Evolutionary conservation across 2,888 invertebrate species (phyloP).

Genomic region (Drosophila algonquin): DNA sequence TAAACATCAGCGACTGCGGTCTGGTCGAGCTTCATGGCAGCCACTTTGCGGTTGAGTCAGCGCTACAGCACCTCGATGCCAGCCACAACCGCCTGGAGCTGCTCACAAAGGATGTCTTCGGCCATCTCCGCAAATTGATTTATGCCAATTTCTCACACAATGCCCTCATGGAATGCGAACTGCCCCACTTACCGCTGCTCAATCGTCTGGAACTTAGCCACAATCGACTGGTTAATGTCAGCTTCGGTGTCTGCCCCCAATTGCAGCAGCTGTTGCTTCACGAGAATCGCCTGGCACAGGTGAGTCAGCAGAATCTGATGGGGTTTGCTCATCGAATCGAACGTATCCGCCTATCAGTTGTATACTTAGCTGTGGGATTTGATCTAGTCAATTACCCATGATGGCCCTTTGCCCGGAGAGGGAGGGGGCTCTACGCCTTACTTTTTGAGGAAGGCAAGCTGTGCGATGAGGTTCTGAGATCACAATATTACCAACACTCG

Average conservation of each 20-base stretch:
- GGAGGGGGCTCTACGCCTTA: no score
- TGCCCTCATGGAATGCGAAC: constrained; percentile 57
- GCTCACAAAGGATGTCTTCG: constrained; percentile 60
- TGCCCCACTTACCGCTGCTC: constrained; percentile 61
- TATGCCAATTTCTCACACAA: constrained; percentile 80
- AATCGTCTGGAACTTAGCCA: constrained; percentile 70
- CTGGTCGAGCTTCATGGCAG: constrained; percentile 55
- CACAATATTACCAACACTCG: no score
- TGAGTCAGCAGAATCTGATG: constrained; percentile 48
- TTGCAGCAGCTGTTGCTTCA: constrained; percentile 69
- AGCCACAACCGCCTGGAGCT: constrained; percentile 73
- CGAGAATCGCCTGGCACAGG: constrained; percentile 73
- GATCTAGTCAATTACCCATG: not conserved
- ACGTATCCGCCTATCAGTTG: not conserved
- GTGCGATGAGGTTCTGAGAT: no score
- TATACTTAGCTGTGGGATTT: not conserved
- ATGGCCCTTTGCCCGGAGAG: not conserved
- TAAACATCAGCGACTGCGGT: constrained; percentile 77
- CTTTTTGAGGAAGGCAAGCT: no score
- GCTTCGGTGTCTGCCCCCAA: constrained; percentile 59
- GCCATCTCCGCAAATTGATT: constrained; percentile 63
- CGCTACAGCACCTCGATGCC: constrained; percentile 74
- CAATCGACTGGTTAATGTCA: constrained; percentile 71
- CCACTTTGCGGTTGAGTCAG: constrained; percentile 60
- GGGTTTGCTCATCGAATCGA: not conserved